Evolutionary conservation across 2,888 invertebrate genomes (phyloP), one percentile per base, ranked within the genome.

Genomic region (Ellobium chinense): DNA sequence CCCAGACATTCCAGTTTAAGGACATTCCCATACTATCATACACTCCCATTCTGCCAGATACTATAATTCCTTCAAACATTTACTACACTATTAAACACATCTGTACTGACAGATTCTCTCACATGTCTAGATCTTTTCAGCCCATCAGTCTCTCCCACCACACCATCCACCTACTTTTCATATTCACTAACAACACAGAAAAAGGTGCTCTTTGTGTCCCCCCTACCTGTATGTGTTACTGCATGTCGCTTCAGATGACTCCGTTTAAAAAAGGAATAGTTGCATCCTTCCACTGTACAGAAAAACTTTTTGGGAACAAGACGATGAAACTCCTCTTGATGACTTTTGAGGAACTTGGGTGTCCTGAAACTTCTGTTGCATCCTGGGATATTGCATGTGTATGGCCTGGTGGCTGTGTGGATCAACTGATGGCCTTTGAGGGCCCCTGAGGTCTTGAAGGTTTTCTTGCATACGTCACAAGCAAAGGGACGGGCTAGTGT

Each of bases 201-300:
- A n/a, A n/a, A n/a, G n/a, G n/a, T n/a, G n/a, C n/a, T n/a, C n/a
- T n/a, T n/a, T n/a, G n/a, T n/a, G n/a, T n/a, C n/a, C n/a, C 3
- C 21, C 65, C 83, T 69, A 92, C 92, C 92, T 87, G 91, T 89
- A 84, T 92, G 92, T 66, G 91, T 91, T 73, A 89, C 89, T 73
- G 88, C 88, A 86, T 92, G 92, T 21, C 91, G 86, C 72, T 90
- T 90, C 68, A 92, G 85, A 83, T 92, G 91, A 79, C 89, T 89
- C 78, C 89, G 89, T 83, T 91, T 91, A 85, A 91, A 90, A 86
- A 92, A 92, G 68, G 89, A 88, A 82, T 89, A 89, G 7, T 83
- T 86, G 85, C 92, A 92, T 37, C 88, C 90, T 56, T 89, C 89
- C 74, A 88, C 87, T 29, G 85, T 77, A 84, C 92, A 92, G 70